Conservation (phyloP, 2,888 invertebrate genomes). For the Xylota sylvarum region DNA sequence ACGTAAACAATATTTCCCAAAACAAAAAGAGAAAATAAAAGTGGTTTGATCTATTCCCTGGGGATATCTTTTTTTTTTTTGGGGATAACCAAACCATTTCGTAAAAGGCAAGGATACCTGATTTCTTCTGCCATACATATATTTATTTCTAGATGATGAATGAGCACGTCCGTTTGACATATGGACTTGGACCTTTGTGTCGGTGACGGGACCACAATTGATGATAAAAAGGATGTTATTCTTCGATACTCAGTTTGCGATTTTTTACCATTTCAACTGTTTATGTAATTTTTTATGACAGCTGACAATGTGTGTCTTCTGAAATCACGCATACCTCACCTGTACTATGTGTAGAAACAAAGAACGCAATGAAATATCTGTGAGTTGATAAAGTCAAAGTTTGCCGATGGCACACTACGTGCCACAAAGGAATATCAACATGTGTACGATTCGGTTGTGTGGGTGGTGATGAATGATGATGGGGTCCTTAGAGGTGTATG, state of each 20-base stretch:
- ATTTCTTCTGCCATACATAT: background rate
- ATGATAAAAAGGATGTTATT: conserved; percentile 27
- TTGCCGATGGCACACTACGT: background rate
- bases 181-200: conserved; percentile 34
- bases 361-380: background rate
- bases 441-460: background rate
- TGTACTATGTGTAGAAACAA: background rate
- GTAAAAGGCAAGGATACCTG: background rate
- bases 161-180: conserved; percentile 59
- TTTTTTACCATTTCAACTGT: conserved; percentile 17
- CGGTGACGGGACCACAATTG: conserved; percentile 15
- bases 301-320: conserved; percentile 13
- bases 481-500: background rate
- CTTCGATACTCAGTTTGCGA: conserved; percentile 7
- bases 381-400: background rate
- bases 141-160: conserved; percentile 43
- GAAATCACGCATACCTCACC: background rate
- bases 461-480: conserved; percentile 18
- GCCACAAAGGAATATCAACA: conserved; percentile 8
- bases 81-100: background rate
- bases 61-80: conserved; percentile 23
- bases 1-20: conserved; percentile 51
- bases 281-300: conserved; percentile 43
- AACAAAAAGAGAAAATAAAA: background rate
- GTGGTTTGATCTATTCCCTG: conserved; percentile 25